Evolutionary conservation across 2,888 invertebrate genomes (phyloP).

Genomic region (Nymphalis c-album): DNA sequence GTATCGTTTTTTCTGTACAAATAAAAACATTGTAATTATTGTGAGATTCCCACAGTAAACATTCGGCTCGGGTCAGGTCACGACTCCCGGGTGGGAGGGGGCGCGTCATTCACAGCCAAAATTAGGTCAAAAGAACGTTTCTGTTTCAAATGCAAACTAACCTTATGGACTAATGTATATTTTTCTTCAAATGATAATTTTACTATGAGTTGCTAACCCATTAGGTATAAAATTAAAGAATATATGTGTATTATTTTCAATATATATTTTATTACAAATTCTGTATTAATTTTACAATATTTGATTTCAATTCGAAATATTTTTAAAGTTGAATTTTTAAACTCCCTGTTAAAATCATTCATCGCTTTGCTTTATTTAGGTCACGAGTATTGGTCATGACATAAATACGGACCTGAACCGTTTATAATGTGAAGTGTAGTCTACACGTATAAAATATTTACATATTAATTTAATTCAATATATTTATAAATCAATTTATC

Average conservation of each 20-base stretch:
- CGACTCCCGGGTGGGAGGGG: conserved; percentile 23
- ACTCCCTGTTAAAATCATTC: conserved; percentile 25
- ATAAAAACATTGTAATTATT: not conserved
- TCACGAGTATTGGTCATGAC: conserved; percentile 32
- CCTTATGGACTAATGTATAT: not conserved
- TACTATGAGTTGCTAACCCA: not conserved
- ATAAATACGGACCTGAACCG: conserved; percentile 23
- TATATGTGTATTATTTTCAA: too few relatives aligned
- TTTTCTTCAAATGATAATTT: not conserved
- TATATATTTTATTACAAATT: too few relatives aligned
- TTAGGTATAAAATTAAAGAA: conserved; percentile 1
- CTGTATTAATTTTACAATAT: not conserved
- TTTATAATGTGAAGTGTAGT: conserved; percentile 17
- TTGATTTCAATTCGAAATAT: not conserved
- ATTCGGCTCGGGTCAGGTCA: conserved; percentile 26
- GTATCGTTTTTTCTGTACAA: not conserved
- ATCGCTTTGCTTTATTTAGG: conserved; percentile 24
- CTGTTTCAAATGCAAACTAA: conserved; percentile 13
- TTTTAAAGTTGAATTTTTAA: conserved; percentile 1
- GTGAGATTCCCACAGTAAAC: conserved; percentile 16
- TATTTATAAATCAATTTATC: not conserved
- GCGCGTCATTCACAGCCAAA: conserved; percentile 33
- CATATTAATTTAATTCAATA: not conserved
- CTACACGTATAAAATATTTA: not conserved
- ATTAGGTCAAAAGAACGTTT: conserved; percentile 32